Conservation (phyloP, 2,797 vertebrate genomes). For the Pipistrellus nathusii region DNA sequence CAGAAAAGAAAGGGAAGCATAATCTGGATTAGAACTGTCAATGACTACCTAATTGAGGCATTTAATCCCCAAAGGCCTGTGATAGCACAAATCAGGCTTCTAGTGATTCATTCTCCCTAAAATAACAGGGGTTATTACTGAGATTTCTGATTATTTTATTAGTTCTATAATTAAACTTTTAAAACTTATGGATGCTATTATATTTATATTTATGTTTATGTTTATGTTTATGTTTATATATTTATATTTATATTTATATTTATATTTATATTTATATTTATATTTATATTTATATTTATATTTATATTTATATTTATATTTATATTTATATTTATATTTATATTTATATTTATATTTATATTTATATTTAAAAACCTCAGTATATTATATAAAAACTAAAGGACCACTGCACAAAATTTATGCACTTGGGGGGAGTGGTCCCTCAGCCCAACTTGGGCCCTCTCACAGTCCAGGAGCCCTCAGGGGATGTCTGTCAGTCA, state of each 20-base stretch:
- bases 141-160: neutral
- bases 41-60: neutral
- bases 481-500: no score
- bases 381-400: neutral
- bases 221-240: neutral
- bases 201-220: neutral
- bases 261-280: neutral
- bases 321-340: neutral
- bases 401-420: no score
- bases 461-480: no score
- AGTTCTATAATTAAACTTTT: conserved; percentile 42
- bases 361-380: neutral
- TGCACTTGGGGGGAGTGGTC: no score
- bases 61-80: neutral
- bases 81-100: neutral
- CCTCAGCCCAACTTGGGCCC: no score
- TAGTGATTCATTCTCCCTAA: neutral
- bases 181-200: neutral
- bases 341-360: no score
- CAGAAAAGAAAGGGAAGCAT: neutral
- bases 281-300: no score
- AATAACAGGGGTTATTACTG: neutral
- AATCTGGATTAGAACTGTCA: neutral
- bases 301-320: neutral
- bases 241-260: no score